Evolutionary conservation across 1,140 invertebrate genomes (phyloP), one percentile per base, ranked within the genome.

Genomic region (Chironomus striatipennis): DNA sequence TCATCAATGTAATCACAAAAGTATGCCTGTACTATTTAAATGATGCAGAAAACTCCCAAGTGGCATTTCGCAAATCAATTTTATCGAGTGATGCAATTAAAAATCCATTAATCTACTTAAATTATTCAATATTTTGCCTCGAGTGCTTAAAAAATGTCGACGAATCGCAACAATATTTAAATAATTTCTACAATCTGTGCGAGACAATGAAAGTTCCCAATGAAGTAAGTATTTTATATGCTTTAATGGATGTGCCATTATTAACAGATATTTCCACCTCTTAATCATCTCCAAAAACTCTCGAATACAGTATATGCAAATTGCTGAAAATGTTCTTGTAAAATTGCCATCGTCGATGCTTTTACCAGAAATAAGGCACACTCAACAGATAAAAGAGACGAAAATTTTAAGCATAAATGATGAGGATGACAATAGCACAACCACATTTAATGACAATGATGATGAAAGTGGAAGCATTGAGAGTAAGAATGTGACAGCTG

Each of bases 11-110:
- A 47, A 34, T 34, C 24, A 34, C 15, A 75, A 12, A 57, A 85
- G 84, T 82, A 73, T 81, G 83, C 73, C 75, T 85, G 17, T 77
- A 83, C 24, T 82, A 84, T 67, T 76, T 85, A 74, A 80, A 84
- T 42, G 84, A 85, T 74, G 57, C 76, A 20, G 84, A 84, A 72
- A 85, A 85, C 76, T 83, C 83, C 0, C 79, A 80, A 24, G 80
- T 79, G 47, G 84, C 84, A 2, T 79, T 85, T 3, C 79, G 81
- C 73, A 80, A 84, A 9, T 77, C 80, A 15, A 77, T 77, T 42
- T 72, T 57, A 74, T 80, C 75, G 75, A 76, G 9, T 24, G 74
- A 75, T 42, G 64, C 70, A 2, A 74, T 74, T 15, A 79, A 79
- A 7, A 79, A 82, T 78, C 80, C 81, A 8, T 73, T 82, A 72